A percentile compares a stretch with the other conserved stretches of the same genome.
These are phyloP conservation scores for Opisthocomus hoazin DNA, from an alignment of 2,113 vertebrate species.

Conservation along the genomic window DNA sequence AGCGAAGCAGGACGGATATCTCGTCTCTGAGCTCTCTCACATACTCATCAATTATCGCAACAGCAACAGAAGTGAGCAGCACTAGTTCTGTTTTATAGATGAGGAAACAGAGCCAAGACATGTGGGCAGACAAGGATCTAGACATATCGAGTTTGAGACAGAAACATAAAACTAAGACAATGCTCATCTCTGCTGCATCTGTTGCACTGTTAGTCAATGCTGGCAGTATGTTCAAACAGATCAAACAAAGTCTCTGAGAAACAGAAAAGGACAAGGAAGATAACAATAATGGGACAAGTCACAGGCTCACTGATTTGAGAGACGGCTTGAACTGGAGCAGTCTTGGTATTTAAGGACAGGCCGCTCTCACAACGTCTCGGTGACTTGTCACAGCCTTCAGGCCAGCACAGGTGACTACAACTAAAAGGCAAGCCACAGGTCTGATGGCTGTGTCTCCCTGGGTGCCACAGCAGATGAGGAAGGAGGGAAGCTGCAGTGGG, in stretches of 20 bases:
- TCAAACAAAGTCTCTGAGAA: background rate
- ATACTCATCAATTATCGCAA: rapidly evolving
- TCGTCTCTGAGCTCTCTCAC: background rate
- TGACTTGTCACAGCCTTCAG: background rate
- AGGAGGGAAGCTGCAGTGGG: background rate
- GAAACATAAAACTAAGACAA: background rate
- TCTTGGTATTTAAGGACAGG: background rate
- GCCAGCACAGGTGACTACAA: background rate
- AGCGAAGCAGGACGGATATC: rapidly evolving
- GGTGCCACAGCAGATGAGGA: background rate
- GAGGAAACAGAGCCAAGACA: background rate
- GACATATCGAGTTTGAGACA: background rate
- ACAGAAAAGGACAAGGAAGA: background rate
- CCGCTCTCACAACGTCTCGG: background rate
- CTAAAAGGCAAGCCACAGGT: background rate
- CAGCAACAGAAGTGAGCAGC: background rate
- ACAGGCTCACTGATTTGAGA: background rate
- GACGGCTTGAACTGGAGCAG: background rate
- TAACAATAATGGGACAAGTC: background rate
- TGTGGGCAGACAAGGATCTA: background rate
- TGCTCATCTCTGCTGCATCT: background rate
- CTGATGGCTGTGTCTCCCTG: background rate
- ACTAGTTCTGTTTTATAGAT: background rate
- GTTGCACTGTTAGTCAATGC: background rate
- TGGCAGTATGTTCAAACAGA: background rate